Percentiles rank a stretch among this genome's conserved stretches.
phyloP scores from a whole-genome alignment of 1,140 invertebrate species.

The Antheraea pernyi region DNA sequence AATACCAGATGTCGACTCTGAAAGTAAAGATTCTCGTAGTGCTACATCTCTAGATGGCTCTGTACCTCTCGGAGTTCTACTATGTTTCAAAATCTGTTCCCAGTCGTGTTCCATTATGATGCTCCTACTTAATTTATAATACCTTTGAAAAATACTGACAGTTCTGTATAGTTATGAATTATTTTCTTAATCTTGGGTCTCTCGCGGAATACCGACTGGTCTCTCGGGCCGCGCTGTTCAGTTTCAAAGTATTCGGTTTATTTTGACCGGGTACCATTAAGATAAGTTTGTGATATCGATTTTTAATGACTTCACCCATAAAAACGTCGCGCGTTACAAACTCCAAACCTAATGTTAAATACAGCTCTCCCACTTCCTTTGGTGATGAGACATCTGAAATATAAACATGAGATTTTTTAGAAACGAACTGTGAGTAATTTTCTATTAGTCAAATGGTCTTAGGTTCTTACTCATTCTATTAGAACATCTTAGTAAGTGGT shows the following conservation, averaged over 20 bases:
- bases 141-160: constrained; percentile 53
- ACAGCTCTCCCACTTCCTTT: not conserved
- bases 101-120: constrained; percentile 49
- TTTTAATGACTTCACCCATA: constrained; percentile 50
- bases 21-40: constrained; percentile 57
- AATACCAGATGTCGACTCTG: constrained; percentile 67
- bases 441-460: too few relatives aligned
- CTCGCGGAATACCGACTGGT: constrained; percentile 72
- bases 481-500: too few relatives aligned
- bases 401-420: not conserved
- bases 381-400: not conserved
- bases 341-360: not conserved
- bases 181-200: constrained; percentile 75
- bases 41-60: constrained; percentile 34
- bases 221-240: constrained; percentile 66
- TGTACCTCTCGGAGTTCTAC: constrained; percentile 42
- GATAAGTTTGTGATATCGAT: constrained; percentile 36
- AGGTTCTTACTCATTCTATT: too few relatives aligned
- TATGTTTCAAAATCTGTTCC: constrained; percentile 44
- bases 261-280: constrained; percentile 72
- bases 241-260: constrained; percentile 66
- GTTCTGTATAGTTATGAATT: constrained; percentile 30
- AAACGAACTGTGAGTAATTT: not conserved
- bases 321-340: constrained; percentile 21
- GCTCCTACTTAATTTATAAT: constrained; percentile 34